Percentiles rank a stretch among this genome's conserved stretches.
Evolutionary conservation across 2,113 vertebrate genomes (phyloP).

Genomic region (Piaya cayana): DNA sequence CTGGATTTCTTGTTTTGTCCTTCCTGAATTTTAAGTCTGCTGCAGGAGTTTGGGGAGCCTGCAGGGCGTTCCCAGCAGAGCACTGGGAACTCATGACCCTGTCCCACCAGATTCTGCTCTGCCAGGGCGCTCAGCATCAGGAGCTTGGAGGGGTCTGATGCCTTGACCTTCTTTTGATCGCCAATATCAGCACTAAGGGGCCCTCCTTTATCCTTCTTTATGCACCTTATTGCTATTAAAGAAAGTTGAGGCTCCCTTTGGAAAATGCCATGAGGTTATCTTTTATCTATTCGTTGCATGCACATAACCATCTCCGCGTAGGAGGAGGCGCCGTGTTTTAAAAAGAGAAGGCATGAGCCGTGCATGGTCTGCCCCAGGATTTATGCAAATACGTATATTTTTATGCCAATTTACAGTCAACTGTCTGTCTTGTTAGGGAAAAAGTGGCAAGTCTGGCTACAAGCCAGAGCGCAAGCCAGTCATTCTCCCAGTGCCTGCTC

Average conservation of each 20-base stretch:
- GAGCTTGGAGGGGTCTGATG: neutral
- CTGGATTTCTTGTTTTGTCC: conserved; percentile 23
- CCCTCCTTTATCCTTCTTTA: conserved; percentile 3
- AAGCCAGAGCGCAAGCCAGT: conserved; percentile 11
- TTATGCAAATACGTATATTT: conserved; percentile 46
- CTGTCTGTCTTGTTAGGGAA: conserved; percentile 3
- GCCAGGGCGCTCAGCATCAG: neutral
- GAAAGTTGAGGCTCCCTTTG: neutral
- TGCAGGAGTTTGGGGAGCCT: neutral
- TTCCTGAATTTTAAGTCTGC: neutral
- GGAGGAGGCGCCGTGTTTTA: neutral
- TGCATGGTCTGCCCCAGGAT: conserved; percentile 2
- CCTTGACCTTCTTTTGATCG: neutral
- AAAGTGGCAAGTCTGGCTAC: conserved; percentile 11
- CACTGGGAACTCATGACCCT: neutral
- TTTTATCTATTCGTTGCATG: neutral
- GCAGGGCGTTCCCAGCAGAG: neutral
- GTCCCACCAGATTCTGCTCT: neutral
- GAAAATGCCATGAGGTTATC: neutral
- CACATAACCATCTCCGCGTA: neutral
- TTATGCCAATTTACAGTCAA: conserved; percentile 46
- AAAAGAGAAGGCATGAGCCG: neutral
- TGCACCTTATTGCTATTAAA: neutral
- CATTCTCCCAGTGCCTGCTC: rapidly evolving
- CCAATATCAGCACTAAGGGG: neutral